These are phyloP conservation scores for Tenthredo amoena DNA, from an alignment of 2,888 invertebrate species.

Conservation along the genomic window DNA sequence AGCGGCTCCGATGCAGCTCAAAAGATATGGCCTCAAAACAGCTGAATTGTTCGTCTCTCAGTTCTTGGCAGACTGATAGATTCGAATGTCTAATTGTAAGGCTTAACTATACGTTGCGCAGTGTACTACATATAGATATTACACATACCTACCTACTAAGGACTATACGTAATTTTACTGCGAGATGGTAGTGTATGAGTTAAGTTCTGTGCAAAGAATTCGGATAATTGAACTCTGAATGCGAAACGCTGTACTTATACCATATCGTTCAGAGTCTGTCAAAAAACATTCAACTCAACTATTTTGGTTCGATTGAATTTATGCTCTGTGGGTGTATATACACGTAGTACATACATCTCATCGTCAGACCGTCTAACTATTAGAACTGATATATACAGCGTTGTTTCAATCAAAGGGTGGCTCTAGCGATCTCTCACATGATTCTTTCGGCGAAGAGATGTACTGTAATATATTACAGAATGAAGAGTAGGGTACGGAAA, in stretches of 20 bases:
- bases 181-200: background rate
- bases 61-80: conserved; percentile 21
- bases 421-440: background rate
- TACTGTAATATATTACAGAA: background rate
- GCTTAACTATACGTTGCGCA: conserved; percentile 26
- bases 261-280: background rate
- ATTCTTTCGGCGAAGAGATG: background rate
- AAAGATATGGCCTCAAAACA: background rate
- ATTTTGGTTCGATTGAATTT: background rate
- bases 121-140: background rate
- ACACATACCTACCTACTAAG: background rate
- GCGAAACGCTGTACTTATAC: no score
- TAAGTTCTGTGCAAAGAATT: background rate
- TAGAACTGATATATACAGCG: background rate
- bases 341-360: background rate
- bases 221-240: background rate
- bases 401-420: background rate
- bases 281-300: background rate
- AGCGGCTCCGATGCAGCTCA: background rate
- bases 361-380: background rate
- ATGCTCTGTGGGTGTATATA: background rate
- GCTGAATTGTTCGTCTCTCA: background rate
- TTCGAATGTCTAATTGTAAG: conserved; percentile 25
- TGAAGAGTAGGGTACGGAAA: background rate
- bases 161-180: background rate